These are phyloP conservation scores for Lasiommata megera DNA, from an alignment of 2,888 invertebrate species.

Conservation along the genomic window DNA sequence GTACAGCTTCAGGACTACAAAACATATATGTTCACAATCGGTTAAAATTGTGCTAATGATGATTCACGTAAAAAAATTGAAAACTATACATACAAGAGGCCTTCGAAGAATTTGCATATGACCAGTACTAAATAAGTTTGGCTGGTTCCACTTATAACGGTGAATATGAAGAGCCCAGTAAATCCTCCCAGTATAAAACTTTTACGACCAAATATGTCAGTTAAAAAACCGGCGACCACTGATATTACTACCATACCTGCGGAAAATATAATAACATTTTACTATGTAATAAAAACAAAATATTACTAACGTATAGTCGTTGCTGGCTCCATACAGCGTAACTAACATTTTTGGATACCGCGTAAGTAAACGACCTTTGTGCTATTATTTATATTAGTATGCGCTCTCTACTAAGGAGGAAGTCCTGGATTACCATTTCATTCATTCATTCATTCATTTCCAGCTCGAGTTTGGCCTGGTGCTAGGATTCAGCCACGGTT, in stretches of 20 bases:
- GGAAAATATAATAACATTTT: slow-evolving; percentile 29
- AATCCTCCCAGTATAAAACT: slow-evolving; percentile 50
- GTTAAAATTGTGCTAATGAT: too few species aligned
- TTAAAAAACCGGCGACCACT: slow-evolving; percentile 55
- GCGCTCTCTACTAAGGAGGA: too few species aligned
- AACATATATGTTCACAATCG: background rate
- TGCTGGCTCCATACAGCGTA: too few species aligned
- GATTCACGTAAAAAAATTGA: too few species aligned
- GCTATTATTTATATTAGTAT: too few species aligned
- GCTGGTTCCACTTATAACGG: slow-evolving; percentile 51
- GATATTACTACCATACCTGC: slow-evolving; percentile 56
- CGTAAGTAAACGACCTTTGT: too few species aligned
- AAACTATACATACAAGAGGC: slow-evolving; percentile 51
- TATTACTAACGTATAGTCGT: background rate
- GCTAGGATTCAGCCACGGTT: too few species aligned
- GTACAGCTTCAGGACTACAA: too few species aligned
- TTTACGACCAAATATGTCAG: slow-evolving; percentile 61
- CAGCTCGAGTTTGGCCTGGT: too few species aligned
- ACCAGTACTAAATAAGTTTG: slow-evolving; percentile 53
- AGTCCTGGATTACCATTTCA: too few species aligned
- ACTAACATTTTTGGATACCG: too few species aligned
- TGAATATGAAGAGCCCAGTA: slow-evolving; percentile 51
- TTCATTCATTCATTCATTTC: too few species aligned
- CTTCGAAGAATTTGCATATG: slow-evolving; percentile 54
- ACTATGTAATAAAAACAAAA: background rate